Percentiles rank a stretch among this genome's conserved stretches.
These are phyloP conservation scores for Prosapia bicincta DNA, from an alignment of 2,888 invertebrate genomes.

Conservation along the genomic window DNA sequence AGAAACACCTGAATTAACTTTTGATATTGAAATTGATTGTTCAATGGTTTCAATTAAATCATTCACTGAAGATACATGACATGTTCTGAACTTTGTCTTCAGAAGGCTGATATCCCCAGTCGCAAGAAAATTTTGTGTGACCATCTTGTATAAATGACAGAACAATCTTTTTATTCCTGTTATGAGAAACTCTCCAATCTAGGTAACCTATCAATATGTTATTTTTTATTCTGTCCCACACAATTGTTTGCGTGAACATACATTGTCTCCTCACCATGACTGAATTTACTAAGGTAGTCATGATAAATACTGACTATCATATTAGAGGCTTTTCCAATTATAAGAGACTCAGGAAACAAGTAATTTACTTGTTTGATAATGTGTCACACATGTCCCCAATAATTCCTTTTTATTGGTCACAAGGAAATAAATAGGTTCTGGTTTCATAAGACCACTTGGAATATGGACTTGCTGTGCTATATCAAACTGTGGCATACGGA, in stretches of 20 bases:
- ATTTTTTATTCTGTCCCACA: constrained; percentile 30
- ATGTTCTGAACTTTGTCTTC: not conserved
- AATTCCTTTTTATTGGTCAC: constrained; percentile 28
- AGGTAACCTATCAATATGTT: constrained; percentile 14
- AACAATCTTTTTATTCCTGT: not conserved
- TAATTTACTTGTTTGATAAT: constrained; percentile 20
- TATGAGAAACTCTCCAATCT: not conserved
- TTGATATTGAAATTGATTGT: not conserved
- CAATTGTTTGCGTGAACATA: constrained; percentile 29
- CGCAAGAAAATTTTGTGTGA: not conserved
- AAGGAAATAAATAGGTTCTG: constrained; percentile 30
- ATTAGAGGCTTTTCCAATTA: constrained; percentile 23
- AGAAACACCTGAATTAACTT: not conserved
- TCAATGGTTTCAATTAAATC: not conserved
- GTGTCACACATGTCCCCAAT: constrained; percentile 32
- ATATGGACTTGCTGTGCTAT: constrained; percentile 31
- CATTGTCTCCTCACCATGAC: constrained; percentile 8
- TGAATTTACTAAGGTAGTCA: not conserved
- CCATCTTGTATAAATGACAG: too few species aligned
- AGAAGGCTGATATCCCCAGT: not conserved
- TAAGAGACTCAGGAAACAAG: too few species aligned
- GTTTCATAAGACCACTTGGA: constrained; percentile 29
- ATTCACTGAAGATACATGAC: not conserved
- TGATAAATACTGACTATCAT: constrained; percentile 24
- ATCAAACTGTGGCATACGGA: constrained; percentile 29